Conservation (phyloP, 2,113 vertebrate species). For the Callospermophilus lateralis region DNA sequence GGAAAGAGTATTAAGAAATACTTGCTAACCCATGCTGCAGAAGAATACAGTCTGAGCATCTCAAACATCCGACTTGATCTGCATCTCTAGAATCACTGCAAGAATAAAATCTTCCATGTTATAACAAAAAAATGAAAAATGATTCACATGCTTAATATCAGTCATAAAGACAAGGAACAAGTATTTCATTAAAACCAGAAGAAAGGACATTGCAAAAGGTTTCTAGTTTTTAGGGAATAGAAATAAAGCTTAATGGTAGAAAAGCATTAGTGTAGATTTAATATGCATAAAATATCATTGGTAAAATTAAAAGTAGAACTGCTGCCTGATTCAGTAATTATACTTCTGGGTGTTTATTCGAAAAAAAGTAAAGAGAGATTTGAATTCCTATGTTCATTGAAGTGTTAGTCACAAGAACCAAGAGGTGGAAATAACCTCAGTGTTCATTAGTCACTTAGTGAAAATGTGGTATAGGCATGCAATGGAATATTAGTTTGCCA, state of each 20-base stretch:
- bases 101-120: not conserved
- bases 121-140: not conserved
- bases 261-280: not conserved
- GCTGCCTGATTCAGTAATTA: not conserved
- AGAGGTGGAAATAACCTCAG: not conserved
- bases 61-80: not conserved
- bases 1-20: not conserved
- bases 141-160: not conserved
- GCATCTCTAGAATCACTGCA: not conserved
- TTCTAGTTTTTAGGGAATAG: not conserved
- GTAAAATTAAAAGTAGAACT: not conserved
- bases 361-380: not conserved
- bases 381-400: not conserved
- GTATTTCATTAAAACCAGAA: not conserved
- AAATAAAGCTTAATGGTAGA: not conserved
- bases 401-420: not conserved
- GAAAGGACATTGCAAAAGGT: not conserved
- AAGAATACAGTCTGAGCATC: not conserved
- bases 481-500: not conserved
- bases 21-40: not conserved
- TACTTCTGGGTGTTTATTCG: not conserved
- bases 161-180: conserved; percentile 21
- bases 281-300: not conserved
- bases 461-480: not conserved
- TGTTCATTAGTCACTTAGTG: not conserved